Evolutionary conservation across 2,113 vertebrate genomes (phyloP).

Genomic region (Chlamydotis undulata): DNA sequence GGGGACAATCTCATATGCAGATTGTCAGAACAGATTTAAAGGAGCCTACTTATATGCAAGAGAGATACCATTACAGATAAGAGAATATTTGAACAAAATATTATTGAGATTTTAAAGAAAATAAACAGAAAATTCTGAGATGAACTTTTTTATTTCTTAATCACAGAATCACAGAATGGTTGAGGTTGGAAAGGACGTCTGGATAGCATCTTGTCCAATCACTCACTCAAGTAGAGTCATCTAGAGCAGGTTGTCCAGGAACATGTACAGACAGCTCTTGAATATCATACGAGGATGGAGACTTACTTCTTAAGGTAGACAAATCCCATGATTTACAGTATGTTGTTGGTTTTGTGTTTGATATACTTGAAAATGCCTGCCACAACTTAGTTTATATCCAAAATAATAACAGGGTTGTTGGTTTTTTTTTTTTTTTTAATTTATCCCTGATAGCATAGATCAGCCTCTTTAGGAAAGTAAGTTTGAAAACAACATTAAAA

Average conservation of each 20-base stretch:
- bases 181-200: neutral
- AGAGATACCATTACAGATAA: neutral
- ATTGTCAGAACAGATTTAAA: neutral
- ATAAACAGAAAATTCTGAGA: neutral
- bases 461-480: neutral
- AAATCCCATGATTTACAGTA: neutral
- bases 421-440: neutral
- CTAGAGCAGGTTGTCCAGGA: neutral
- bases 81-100: neutral
- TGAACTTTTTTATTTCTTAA: neutral
- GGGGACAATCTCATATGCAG: neutral
- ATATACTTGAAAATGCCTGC: neutral
- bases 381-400: neutral
- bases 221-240: neutral
- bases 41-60: neutral
- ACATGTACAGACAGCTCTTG: neutral
- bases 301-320: neutral
- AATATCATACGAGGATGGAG: neutral
- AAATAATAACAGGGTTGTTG: neutral
- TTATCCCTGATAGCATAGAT: neutral
- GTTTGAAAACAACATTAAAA: neutral
- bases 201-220: neutral
- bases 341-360: neutral
- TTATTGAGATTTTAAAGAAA: neutral
- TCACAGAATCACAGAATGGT: neutral